Evolutionary conservation across 2,888 invertebrate genomes (phyloP).

Genomic region (Poecilobothrus nobilitatus): DNA sequence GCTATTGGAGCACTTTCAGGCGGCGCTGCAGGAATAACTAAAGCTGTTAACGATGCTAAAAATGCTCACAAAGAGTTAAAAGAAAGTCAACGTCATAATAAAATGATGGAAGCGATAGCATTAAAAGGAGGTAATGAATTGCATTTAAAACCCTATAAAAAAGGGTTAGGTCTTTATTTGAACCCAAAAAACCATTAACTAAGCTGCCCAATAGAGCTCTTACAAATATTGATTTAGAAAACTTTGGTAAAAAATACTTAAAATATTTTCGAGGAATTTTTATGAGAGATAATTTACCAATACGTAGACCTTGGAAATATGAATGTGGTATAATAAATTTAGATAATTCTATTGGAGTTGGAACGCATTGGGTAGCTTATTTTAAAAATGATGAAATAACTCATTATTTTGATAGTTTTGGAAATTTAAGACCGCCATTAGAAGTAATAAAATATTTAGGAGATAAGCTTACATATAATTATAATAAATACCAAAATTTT

Average conservation of each 20-base stretch:
- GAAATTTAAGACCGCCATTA: conserved; percentile 29
- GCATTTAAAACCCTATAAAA: conserved; percentile 28
- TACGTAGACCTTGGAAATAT: not conserved
- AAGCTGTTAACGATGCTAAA: conserved; percentile 33
- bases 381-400: conserved; percentile 27
- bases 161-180: conserved; percentile 14
- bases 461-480: conserved; percentile 26
- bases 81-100: conserved; percentile 33
- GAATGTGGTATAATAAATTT: conserved; percentile 21
- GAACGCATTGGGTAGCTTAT: conserved; percentile 36
- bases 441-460: conserved; percentile 28
- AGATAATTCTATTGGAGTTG: conserved; percentile 26
- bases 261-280: conserved; percentile 30
- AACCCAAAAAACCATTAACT: conserved; percentile 26
- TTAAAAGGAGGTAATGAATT: conserved; percentile 30
- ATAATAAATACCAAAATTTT: conserved; percentile 26
- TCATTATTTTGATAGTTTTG: conserved; percentile 35
- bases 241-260: conserved; percentile 28
- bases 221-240: conserved; percentile 27
- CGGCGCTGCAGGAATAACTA: conserved; percentile 34
- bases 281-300: conserved; percentile 29
- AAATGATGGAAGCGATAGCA: conserved; percentile 33
- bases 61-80: conserved; percentile 28
- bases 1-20: conserved; percentile 34
- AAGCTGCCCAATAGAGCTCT: conserved; percentile 23